A percentile compares a stretch with the other conserved stretches of the same genome.
Evolutionary conservation across 2,797 vertebrate species (phyloP).

Genomic region (Paramormyrops hopkinsi): DNA sequence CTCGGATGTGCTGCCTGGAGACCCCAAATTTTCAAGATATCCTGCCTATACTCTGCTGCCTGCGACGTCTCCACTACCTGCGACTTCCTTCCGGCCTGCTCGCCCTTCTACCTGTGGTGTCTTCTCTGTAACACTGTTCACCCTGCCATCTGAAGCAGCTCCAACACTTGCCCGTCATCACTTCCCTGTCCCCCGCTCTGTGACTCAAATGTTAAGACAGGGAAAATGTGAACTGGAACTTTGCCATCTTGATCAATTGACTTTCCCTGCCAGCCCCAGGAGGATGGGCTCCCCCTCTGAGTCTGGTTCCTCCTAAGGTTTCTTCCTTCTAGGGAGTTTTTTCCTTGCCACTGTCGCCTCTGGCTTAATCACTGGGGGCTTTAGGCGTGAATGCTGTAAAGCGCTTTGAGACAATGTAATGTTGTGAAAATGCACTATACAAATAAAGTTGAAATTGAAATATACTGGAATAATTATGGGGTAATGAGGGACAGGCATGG

Average conservation of each 20-base stretch:
- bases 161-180: background rate
- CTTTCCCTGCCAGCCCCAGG: background rate
- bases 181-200: background rate
- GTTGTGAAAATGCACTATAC: too few relatives aligned
- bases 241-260: background rate
- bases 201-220: background rate
- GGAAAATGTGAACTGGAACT: background rate
- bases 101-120: too few relatives aligned
- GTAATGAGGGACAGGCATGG: background rate
- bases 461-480: background rate
- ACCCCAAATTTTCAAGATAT: too few relatives aligned
- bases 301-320: background rate
- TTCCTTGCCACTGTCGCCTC: too few relatives aligned
- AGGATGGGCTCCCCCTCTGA: background rate
- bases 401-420: too few relatives aligned
- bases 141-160: background rate
- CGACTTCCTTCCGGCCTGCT: too few relatives aligned
- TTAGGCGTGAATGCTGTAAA: too few relatives aligned
- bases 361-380: too few relatives aligned
- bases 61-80: too few relatives aligned
- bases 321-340: too few relatives aligned
- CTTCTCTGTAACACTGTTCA: background rate
- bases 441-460: background rate
- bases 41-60: too few relatives aligned
- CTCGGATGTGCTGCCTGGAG: too few relatives aligned